These are phyloP conservation scores for Cheilosia soror DNA, from an alignment of 2,888 invertebrate genomes.

Conservation along the genomic window DNA sequence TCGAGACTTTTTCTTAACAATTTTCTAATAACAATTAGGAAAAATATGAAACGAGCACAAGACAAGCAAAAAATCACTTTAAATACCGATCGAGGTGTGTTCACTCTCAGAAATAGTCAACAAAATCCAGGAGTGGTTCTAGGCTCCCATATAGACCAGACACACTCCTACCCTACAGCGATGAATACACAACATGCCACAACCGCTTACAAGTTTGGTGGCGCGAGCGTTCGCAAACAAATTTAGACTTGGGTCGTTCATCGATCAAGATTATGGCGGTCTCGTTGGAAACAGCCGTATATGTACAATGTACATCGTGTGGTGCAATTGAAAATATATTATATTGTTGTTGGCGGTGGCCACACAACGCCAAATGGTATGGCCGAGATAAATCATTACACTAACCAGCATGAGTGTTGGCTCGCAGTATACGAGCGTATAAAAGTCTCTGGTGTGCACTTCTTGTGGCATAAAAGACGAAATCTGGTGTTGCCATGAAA, in stretches of 20 bases:
- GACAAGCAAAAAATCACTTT: conserved; percentile 34
- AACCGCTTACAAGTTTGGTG: conserved; percentile 12
- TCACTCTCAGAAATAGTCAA: conserved; percentile 58
- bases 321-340: conserved; percentile 55
- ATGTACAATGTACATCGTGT: conserved; percentile 24
- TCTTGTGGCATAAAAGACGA: conserved; percentile 15
- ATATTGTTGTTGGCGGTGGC: conserved; percentile 24
- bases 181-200: conserved; percentile 3
- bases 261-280: conserved; percentile 69
- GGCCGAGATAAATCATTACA: conserved; percentile 62
- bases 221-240: conserved; percentile 63
- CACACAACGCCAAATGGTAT: conserved; percentile 50
- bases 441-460: conserved; percentile 50
- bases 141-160: conserved; percentile 40
- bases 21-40: conserved; percentile 72
- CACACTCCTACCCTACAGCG: conserved; percentile 49
- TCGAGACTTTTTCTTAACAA: conserved; percentile 16
- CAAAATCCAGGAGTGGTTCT: conserved; percentile 71
- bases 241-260: conserved; percentile 62
- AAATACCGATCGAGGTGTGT: conserved; percentile 73
- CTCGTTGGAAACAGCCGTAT: conserved; percentile 33
- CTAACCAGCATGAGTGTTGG: conserved; percentile 43
- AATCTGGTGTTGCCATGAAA: conserved; percentile 50
- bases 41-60: conserved; percentile 67
- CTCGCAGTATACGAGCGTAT: conserved; percentile 19